Evolutionary conservation across 2,113 vertebrate genomes (phyloP).

Genomic region (Seriola aureovittata): DNA sequence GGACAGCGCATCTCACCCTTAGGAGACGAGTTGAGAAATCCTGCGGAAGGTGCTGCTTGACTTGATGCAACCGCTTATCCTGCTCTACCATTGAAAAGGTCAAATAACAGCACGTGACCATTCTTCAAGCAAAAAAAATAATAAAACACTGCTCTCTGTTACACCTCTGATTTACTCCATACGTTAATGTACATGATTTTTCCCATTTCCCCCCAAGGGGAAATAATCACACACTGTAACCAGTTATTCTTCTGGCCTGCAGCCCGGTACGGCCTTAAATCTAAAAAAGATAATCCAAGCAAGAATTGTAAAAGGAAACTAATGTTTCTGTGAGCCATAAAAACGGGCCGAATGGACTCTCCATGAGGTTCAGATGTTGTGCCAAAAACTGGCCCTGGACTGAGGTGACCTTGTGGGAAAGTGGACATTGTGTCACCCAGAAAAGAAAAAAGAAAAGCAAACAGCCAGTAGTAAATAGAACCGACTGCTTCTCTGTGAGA

Average conservation of each 20-base stretch:
- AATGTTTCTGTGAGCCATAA: constrained; percentile 67
- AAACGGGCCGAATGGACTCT: constrained; percentile 56
- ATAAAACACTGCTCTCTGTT: constrained; percentile 50
- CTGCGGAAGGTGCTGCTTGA: constrained; percentile 16
- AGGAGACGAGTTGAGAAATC: constrained; percentile 1
- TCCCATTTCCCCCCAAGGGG: constrained; percentile 28
- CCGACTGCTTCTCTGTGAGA: constrained; percentile 4
- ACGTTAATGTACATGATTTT: constrained; percentile 44
- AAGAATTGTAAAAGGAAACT: constrained; percentile 65
- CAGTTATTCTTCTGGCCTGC: constrained; percentile 66
- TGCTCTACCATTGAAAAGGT: constrained; percentile 24
- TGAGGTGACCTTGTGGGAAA: constrained; percentile 65
- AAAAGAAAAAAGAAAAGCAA: constrained; percentile 27
- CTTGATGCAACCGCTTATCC: constrained; percentile 15
- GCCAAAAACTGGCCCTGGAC: constrained; percentile 51
- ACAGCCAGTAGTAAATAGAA: constrained; percentile 13
- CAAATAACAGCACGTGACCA: constrained; percentile 22
- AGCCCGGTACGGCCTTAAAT: constrained; percentile 64
- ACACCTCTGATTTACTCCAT: constrained; percentile 51
- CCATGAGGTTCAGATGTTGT: constrained; percentile 74
- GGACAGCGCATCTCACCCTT: constrained; percentile 10
- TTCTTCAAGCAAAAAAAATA: constrained; percentile 15
- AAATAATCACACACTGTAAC: constrained; percentile 69
- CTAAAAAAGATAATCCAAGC: constrained; percentile 60
- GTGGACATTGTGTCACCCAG: constrained; percentile 53